Conservation (phyloP, 2,113 vertebrate genomes). For the Thymallus thymallus region DNA sequence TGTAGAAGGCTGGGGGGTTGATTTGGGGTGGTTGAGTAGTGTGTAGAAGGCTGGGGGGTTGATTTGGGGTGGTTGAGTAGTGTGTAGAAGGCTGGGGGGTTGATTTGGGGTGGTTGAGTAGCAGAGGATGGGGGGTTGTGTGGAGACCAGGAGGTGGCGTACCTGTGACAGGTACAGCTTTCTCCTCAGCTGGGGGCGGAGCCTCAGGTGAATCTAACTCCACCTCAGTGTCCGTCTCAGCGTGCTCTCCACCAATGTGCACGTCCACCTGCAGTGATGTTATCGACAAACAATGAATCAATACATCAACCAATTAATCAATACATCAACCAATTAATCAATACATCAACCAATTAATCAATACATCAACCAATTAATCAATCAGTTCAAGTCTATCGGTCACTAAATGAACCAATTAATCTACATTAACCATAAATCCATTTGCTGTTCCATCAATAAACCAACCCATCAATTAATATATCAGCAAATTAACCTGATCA, state of each 20-base stretch:
- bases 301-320: neutral
- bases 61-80: no score
- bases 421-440: neutral
- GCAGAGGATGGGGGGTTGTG: no score
- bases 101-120: neutral
- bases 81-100: no score
- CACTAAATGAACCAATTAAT: neutral
- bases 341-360: neutral
- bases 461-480: no score
- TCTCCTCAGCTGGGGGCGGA: constrained; percentile 40
- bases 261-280: constrained; percentile 68
- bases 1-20: no score
- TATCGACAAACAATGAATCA: neutral
- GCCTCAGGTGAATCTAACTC: constrained; percentile 55
- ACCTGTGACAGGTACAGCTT: constrained; percentile 61
- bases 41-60: no score
- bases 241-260: constrained; percentile 71
- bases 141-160: constrained; percentile 1
- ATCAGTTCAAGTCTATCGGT: neutral
- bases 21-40: no score
- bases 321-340: neutral
- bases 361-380: neutral
- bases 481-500: no score
- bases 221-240: constrained; percentile 71
- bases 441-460: no score